phyloP scores from a whole-genome alignment of 2,888 invertebrate genomes.

The Mythimna loreyi region DNA sequence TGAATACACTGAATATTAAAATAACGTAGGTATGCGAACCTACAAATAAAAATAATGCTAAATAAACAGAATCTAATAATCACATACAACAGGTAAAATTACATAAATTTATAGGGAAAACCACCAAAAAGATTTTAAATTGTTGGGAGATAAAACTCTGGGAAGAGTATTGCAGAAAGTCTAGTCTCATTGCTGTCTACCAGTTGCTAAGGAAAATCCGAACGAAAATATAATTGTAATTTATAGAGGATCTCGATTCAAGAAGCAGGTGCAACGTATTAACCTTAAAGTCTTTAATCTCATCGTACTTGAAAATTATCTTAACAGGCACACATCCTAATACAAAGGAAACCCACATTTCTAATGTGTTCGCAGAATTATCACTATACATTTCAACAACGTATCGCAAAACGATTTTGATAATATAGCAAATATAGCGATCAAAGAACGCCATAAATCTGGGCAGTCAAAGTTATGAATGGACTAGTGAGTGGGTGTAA shows the following conservation, averaged over 20 bases:
- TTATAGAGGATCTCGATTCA: conserved; percentile 4
- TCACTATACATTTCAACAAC: conserved; percentile 37
- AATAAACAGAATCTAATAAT: not conserved
- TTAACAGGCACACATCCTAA: conserved; percentile 24
- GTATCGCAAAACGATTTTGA: conserved; percentile 48
- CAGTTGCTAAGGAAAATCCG: not conserved
- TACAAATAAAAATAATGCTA: not conserved
- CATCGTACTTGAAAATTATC: conserved; percentile 9
- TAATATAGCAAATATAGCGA: conserved; percentile 47
- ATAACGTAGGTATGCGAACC: not conserved
- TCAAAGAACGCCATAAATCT: conserved; percentile 57
- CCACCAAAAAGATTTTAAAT: not conserved
- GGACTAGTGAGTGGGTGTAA: conserved; percentile 63
- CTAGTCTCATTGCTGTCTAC: not conserved
- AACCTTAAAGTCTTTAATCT: conserved; percentile 41
- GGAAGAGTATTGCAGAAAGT: not conserved
- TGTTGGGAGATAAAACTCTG: not conserved
- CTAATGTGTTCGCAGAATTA: conserved; percentile 49
- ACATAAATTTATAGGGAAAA: not conserved
- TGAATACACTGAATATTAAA: not conserved
- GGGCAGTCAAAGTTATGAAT: conserved; percentile 60
- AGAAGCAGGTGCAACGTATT: conserved; percentile 40
- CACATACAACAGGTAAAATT: not conserved
- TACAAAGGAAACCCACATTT: conserved; percentile 30
- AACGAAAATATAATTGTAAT: not conserved